Evolutionary conservation across 2,888 invertebrate genomes (phyloP), one percentile per base, ranked within the genome.

Genomic region (Pycnomerus fuliginosus): DNA sequence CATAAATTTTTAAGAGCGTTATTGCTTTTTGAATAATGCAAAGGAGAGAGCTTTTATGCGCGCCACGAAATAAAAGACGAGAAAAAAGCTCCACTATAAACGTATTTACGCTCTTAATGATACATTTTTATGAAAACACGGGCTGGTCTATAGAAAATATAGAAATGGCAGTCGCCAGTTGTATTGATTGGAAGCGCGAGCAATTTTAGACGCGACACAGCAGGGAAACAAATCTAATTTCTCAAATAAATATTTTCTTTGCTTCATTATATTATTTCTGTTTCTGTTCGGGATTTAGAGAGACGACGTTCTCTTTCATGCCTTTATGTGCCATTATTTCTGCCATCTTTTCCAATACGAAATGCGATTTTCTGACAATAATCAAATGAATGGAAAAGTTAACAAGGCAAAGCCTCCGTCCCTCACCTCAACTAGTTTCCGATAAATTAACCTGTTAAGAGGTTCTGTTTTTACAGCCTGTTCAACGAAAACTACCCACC

Each of bases 211-310:
- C 56, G 60, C 59, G 61, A 68, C 65, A 63, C 64, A 65, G 66
- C 64, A 58, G 62, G 67, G 63, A 64, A 70, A 71, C 70, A 72
- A 72, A 72, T 72, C 72, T 72, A 72, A 72, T 72, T 72, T 72
- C 67, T 65, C 69, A 69, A 71, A 71, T 72, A 72, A 72, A 72
- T 72, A 71, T 71, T 71, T 72, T 68, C 68, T 68, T 68, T 69
- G 65, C 69, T 70, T 72, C 70, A 71, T 72, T 71, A 71, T 71
- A 69, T 71, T 70, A 71, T 70, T 70, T 50, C 68, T 67, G 69
- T 66, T 70, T 69, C 70, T 67, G 66, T 68, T 68, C 23, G 44
- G 17, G 22, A 36, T 22, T 31, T 34, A 31, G 22, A 27, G 42
- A 56, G 44, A 50, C 49, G 56, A 49, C 57, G 55, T 52, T 57